phyloP scores from a whole-genome alignment of 2,797 vertebrate genomes.

The Odontamblyopus lacepedii region DNA sequence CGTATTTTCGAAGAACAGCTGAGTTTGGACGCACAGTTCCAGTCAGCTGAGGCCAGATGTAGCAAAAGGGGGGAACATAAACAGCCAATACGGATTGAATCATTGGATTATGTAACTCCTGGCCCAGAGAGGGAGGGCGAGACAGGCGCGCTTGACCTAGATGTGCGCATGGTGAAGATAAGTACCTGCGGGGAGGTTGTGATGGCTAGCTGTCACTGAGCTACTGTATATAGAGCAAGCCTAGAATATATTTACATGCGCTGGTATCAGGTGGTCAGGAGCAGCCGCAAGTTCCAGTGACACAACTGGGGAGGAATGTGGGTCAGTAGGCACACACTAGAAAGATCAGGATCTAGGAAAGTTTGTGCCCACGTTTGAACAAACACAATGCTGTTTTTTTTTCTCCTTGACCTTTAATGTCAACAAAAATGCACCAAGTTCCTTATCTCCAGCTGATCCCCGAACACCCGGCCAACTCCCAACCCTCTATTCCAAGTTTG shows the following conservation, averaged over 20 bases:
- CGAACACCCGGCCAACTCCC: neutral
- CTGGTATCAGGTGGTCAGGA: conserved; percentile 58
- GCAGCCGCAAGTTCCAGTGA: conserved; percentile 55
- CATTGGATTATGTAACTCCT: conserved; percentile 66
- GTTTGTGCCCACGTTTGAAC: conserved; percentile 26
- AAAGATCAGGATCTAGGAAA: conserved; percentile 37
- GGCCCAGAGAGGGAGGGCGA: conserved; percentile 50
- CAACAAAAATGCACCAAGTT: conserved; percentile 46
- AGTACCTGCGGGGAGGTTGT: conserved; percentile 51
- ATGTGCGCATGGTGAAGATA: conserved; percentile 55
- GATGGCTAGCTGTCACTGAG: conserved; percentile 1
- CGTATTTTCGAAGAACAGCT: conserved; percentile 31
- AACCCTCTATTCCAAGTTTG: conserved; percentile 34
- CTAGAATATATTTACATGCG: conserved; percentile 10
- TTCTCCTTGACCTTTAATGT: conserved; percentile 50
- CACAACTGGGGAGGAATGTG: conserved; percentile 72
- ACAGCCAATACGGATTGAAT: conserved; percentile 62
- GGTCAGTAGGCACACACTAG: conserved; percentile 69
- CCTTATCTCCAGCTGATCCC: conserved; percentile 35
- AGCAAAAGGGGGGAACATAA: conserved; percentile 44
- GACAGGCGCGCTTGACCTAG: conserved; percentile 59
- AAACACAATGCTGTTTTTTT: conserved; percentile 15
- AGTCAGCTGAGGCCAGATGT: conserved; percentile 58
- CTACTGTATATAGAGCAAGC: neutral
- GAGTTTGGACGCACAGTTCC: conserved; percentile 29